Evolutionary conservation across 2,113 vertebrate genomes (phyloP).

Genomic region (Isurus oxyrinchus): DNA sequence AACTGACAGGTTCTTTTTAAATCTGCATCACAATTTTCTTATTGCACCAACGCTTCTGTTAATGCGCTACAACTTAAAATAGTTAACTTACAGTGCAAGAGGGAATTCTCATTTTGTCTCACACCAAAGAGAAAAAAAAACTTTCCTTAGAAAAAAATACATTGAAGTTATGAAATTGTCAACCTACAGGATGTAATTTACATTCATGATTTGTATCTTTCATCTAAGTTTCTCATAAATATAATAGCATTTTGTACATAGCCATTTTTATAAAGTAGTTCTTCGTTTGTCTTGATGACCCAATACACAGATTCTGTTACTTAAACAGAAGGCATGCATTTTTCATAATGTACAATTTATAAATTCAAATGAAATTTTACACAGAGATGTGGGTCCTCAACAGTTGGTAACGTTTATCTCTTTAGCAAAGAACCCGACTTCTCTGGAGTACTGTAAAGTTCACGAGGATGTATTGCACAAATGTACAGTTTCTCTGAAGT

Average conservation of each 20-base stretch:
- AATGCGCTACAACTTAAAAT: conserved; percentile 70
- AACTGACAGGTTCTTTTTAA: conserved; percentile 51
- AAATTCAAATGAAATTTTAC: conserved; percentile 62
- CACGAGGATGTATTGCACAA: conserved; percentile 57
- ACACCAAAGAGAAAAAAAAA: conserved; percentile 59
- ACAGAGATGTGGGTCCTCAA: conserved; percentile 53
- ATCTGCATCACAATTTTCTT: conserved; percentile 63
- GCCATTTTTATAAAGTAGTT: conserved; percentile 64
- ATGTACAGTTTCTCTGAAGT: conserved; percentile 54
- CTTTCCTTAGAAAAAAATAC: conserved; percentile 61
- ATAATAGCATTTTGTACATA: conserved; percentile 76
- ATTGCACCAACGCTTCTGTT: conserved; percentile 65
- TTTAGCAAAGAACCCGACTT: conserved; percentile 59
- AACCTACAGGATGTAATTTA: conserved; percentile 58
- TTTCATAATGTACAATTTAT: conserved; percentile 67
- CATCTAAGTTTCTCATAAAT: conserved; percentile 59
- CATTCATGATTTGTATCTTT: conserved; percentile 61
- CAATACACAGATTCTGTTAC: conserved; percentile 63
- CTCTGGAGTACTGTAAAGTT: conserved; percentile 51
- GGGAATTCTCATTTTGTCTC: conserved; percentile 60
- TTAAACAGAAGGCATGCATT: conserved; percentile 80
- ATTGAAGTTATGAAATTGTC: conserved; percentile 48
- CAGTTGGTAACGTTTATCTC: conserved; percentile 54
- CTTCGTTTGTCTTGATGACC: conserved; percentile 56
- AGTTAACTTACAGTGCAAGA: conserved; percentile 73